phyloP scores from a whole-genome alignment of 2,888 invertebrate genomes.

The Sinotaia quadrata region DNA sequence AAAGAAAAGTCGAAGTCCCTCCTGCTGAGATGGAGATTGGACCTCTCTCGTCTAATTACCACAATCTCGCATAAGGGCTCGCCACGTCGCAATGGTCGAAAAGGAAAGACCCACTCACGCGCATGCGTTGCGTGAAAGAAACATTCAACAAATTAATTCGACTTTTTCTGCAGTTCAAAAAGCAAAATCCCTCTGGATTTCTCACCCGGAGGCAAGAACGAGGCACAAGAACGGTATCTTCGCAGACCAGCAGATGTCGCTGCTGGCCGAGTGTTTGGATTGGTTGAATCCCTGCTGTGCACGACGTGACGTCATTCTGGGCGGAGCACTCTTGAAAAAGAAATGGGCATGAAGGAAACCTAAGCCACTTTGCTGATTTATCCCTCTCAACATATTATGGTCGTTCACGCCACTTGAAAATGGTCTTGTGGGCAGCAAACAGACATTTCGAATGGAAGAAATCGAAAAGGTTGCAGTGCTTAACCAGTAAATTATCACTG shows the following conservation, averaged over 20 bases:
- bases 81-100: constrained; percentile 2
- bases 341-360: too few relatives aligned
- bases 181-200: constrained; percentile 23
- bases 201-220: neutral
- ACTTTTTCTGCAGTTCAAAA: constrained; percentile 27
- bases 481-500: too few relatives aligned
- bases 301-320: constrained; percentile 23
- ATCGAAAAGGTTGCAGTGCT: too few relatives aligned
- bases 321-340: constrained; percentile 23
- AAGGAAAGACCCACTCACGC: constrained; percentile 19
- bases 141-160: constrained; percentile 29
- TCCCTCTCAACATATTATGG: too few relatives aligned
- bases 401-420: too few relatives aligned
- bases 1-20: constrained; percentile 7
- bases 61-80: neutral
- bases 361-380: too few relatives aligned
- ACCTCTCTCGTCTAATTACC: constrained; percentile 24
- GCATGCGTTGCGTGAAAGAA: constrained; percentile 2
- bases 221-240: neutral
- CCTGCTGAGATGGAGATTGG: constrained; percentile 21
- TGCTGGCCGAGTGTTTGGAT: constrained; percentile 23
- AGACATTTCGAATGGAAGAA: too few relatives aligned
- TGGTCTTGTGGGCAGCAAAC: too few relatives aligned
- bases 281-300: constrained; percentile 19
- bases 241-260: constrained; percentile 27